These are phyloP conservation scores for Drosophila jambulina DNA, from an alignment of 1,140 invertebrate species.

Conservation along the genomic window DNA sequence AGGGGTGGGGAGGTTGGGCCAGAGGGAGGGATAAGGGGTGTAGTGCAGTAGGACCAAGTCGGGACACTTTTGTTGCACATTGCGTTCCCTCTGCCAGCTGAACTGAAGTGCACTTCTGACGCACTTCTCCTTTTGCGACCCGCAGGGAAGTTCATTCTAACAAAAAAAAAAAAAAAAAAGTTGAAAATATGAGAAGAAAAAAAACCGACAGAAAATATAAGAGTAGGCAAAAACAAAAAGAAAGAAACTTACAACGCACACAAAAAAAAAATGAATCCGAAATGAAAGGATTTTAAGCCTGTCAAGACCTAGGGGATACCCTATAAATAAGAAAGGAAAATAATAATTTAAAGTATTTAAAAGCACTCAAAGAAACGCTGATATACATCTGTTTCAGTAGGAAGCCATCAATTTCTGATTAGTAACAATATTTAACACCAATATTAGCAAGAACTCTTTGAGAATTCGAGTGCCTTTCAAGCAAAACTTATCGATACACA, in stretches of 20 bases:
- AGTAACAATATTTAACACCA: no score
- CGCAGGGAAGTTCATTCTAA: slow-evolving; percentile 47
- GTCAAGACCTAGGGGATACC: neutral
- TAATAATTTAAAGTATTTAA: neutral
- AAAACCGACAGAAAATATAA: slow-evolving; percentile 47
- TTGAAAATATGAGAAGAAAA: slow-evolving; percentile 20
- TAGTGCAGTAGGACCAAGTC: neutral
- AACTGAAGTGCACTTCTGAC: slow-evolving; percentile 78
- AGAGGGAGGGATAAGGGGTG: neutral
- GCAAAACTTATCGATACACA: no score
- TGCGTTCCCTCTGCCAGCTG: slow-evolving; percentile 69
- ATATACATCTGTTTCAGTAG: no score
- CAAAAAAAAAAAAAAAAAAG: slow-evolving; percentile 30
- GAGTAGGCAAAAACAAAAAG: slow-evolving; percentile 36
- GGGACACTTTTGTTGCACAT: slow-evolving; percentile 58
- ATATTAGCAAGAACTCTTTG: no score
- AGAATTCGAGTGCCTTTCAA: no score
- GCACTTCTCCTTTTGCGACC: slow-evolving; percentile 61
- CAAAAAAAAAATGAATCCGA: slow-evolving; percentile 8
- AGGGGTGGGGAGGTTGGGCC: neutral
- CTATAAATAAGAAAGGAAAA: neutral
- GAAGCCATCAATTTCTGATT: no score
- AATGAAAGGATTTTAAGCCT: neutral
- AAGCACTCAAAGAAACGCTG: neutral
- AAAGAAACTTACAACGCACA: slow-evolving; percentile 51